phyloP scores from a whole-genome alignment of 1,140 invertebrate genomes.

The Saccostrea glomerata region DNA sequence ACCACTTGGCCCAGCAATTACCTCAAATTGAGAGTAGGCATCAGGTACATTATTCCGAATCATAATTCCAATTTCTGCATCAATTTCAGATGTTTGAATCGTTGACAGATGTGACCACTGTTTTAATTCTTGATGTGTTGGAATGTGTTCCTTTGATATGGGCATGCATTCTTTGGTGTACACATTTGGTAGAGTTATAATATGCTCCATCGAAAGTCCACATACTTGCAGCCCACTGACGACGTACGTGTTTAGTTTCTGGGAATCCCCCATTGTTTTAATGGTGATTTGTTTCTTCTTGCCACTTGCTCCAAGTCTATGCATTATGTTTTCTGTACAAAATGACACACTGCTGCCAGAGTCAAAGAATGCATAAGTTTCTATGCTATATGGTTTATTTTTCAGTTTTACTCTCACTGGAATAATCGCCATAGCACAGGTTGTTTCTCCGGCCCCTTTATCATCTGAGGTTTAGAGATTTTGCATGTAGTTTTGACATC shows the following conservation, averaged over 20 bases:
- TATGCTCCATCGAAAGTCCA: conserved; percentile 13
- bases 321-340: conserved; percentile 49
- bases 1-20: conserved; percentile 47
- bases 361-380: conserved; percentile 51
- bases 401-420: conserved; percentile 44
- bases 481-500: not conserved
- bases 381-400: conserved; percentile 28
- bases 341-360: conserved; percentile 45
- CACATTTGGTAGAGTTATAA: conserved; percentile 50
- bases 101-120: conserved; percentile 42
- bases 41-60: conserved; percentile 54
- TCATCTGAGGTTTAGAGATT: not conserved
- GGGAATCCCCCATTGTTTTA: conserved; percentile 42
- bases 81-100: conserved; percentile 30
- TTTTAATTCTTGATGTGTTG: too few relatives aligned
- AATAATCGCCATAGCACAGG: conserved; percentile 56
- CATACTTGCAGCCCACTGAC: conserved; percentile 43
- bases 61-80: conserved; percentile 49
- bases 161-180: conserved; percentile 56
- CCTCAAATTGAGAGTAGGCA: conserved; percentile 53
- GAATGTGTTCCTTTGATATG: too few relatives aligned
- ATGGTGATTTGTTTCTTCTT: conserved; percentile 50
- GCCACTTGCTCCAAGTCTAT: conserved; percentile 43
- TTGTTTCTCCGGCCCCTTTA: conserved; percentile 38
- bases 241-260: conserved; percentile 25